A percentile compares a stretch with the other conserved stretches of the same genome.
These are phyloP conservation scores for Myotis myotis DNA, from an alignment of 2,797 vertebrate species.

Conservation along the genomic window DNA sequence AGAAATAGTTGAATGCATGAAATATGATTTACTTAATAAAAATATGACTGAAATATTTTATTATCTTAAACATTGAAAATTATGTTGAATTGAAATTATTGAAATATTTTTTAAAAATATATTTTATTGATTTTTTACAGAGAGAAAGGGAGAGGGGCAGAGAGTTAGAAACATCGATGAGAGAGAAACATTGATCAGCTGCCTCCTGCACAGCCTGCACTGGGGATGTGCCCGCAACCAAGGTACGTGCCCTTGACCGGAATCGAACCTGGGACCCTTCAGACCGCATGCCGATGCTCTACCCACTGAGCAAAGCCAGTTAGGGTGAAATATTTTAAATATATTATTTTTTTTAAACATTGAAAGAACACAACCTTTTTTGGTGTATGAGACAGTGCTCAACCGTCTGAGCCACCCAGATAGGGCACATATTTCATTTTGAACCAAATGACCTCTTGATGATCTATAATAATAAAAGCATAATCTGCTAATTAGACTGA, in stretches of 20 bases:
- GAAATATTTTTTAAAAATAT: neutral
- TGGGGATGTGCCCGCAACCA: no score
- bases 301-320: no score
- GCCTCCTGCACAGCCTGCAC: no score
- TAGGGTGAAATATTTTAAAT: neutral
- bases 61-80: neutral
- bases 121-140: neutral
- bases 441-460: neutral
- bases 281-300: no score
- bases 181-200: no score
- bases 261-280: no score
- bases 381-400: no score
- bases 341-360: neutral
- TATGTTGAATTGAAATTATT: conserved; percentile 1
- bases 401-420: neutral
- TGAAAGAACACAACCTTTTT: neutral
- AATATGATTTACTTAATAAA: neutral
- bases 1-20: conserved; percentile 2
- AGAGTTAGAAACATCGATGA: no score
- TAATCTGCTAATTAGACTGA: no score
- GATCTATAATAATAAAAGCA: neutral
- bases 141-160: no score
- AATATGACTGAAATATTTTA: neutral
- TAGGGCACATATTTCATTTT: neutral
- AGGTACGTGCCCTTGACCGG: no score